Conservation (phyloP, 37 sponge, comb jelly and placozoan species). For the Axinella damicornis region DNA sequence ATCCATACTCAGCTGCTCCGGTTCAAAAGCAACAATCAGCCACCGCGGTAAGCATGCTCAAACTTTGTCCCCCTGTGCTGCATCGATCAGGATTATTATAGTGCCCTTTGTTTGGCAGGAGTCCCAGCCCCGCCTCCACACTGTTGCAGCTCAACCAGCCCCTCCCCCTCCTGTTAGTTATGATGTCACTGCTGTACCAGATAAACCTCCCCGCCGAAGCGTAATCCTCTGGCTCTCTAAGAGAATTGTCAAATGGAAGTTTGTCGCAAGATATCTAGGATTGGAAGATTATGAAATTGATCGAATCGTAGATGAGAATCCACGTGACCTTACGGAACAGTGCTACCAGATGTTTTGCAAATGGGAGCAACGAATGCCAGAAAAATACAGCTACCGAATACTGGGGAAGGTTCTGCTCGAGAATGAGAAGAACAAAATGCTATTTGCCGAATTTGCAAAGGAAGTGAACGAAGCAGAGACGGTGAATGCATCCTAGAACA, state of each 20-base stretch:
- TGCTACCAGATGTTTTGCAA: conserved; percentile 51
- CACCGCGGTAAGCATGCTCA: too few relatives aligned
- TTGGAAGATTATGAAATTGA: conserved; percentile 30
- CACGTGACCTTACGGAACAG: conserved; percentile 26
- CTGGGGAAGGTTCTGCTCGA: conserved; percentile 42
- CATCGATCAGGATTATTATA: background rate
- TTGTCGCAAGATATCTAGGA: conserved; percentile 47
- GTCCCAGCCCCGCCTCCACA: background rate
- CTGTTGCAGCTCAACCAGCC: background rate
- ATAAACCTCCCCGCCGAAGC: background rate
- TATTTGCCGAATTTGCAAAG: conserved; percentile 18
- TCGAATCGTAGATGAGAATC: conserved; percentile 28
- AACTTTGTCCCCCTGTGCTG: too few relatives aligned
- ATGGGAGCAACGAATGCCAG: background rate
- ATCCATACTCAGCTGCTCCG: background rate
- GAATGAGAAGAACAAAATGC: conserved; percentile 30
- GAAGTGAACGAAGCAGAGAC: background rate
- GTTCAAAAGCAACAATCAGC: background rate
- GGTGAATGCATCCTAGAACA: too few relatives aligned
- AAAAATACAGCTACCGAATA: conserved; percentile 11
- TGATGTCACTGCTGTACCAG: conserved; percentile 17
- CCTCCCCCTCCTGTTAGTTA: background rate
- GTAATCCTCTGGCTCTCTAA: conserved; percentile 42
- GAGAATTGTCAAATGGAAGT: conserved; percentile 53
- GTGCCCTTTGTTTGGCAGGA: background rate